These are phyloP conservation scores for Crotalus helleri DNA, from an alignment of 2,113 vertebrate genomes.

Conservation along the genomic window DNA sequence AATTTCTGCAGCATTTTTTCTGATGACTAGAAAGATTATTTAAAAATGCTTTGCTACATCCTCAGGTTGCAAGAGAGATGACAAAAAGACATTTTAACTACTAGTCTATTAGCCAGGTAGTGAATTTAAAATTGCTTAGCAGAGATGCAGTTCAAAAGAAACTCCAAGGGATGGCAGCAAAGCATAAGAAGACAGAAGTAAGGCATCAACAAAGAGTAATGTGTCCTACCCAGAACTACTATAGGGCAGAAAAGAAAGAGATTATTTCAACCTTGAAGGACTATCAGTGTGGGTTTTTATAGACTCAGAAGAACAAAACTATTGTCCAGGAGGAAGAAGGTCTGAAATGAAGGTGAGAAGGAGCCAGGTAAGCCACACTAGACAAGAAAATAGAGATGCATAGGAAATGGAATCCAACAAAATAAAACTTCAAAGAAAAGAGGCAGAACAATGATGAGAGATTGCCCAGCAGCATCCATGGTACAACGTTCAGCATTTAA, in stretches of 20 bases:
- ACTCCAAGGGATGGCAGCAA: neutral
- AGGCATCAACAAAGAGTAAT: neutral
- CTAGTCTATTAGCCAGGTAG: too few relatives aligned
- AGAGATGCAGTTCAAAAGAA: neutral
- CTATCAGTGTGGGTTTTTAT: neutral
- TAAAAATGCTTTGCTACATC: neutral
- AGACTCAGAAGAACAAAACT: neutral
- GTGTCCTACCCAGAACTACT: neutral
- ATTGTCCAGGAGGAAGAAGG: neutral
- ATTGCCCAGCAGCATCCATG: neutral
- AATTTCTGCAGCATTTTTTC: neutral
- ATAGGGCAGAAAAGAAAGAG: neutral
- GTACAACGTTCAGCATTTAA: neutral
- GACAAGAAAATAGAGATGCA: neutral
- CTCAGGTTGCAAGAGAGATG: neutral
- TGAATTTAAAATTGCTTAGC: neutral
- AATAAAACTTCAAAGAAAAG: neutral
- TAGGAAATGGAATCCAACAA: neutral
- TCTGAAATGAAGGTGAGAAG: neutral
- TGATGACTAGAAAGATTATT: neutral
- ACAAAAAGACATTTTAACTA: neutral
- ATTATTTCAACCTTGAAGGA: neutral
- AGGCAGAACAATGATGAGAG: neutral
- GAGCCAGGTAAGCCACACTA: neutral
- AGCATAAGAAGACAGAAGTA: neutral